Base-by-base conservation (phyloP, 1,140 invertebrate species). In the Bombus picipes region DNA sequence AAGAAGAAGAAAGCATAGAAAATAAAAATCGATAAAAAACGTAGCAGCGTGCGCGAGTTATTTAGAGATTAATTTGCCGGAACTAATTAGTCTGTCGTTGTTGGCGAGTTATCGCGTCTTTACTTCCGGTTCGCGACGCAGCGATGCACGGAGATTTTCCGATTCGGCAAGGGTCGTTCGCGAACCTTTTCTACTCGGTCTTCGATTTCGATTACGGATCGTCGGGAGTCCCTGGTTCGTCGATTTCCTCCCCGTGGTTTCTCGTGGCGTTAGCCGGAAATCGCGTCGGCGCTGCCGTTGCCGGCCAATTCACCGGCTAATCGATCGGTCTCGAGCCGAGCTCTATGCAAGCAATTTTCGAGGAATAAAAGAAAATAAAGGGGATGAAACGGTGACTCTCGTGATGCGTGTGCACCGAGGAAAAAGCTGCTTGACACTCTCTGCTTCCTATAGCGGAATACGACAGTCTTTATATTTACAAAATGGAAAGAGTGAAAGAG, bases 51-150 rank as follows among this genome's bases (percentile, higher is more conserved):
- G 41, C 81, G 73, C 25, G 73, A 76, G 81, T 79, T 79, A 72
- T 53, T 84, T 47, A 12, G 39, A 41, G 83, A 62, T 78, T 71
- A 79, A 66, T 79, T 41, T 34, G 34, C n/a, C 32, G 68, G n/a
- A 62, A 72, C 41, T 79, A 65, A 85, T 70, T 80, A 80, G 34
- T 47, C 83, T 73, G 25, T 80, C 12, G 76, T 34, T n/a, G 57
- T 65, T 79, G 83, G 53, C 66, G 68, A 80, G 76, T 59, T 47
- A 25, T 84, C 75, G 62, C 32, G 75, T 37, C 66, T 70, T 37
- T 32, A 66, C 41, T 85, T 85, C 83, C 77, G 53, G 43, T 53
- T 57, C 47, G 80, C 68, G 77, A n/a, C 32, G 41, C n/a, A 6
- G 18, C 18, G 18, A 25, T 10, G 22, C 47, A 53, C 37, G 25